A percentile compares a stretch with the other conserved stretches of the same genome.
Evolutionary conservation across 64 coral and sea anemone species (phyloP).

Genomic region (Stichodactyla mertensii): DNA sequence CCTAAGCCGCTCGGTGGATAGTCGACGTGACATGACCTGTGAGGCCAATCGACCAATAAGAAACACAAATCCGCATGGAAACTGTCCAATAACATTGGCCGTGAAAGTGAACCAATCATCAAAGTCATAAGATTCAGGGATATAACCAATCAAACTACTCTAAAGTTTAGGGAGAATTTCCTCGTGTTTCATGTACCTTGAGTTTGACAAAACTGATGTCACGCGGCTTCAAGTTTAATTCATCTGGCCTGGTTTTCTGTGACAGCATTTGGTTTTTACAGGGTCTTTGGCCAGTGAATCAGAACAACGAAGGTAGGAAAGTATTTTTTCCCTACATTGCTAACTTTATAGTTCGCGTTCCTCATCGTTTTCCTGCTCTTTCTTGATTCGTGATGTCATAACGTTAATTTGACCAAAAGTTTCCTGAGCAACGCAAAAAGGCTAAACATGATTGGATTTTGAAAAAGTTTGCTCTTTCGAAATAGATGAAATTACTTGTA

Average conservation of each 20-base stretch:
- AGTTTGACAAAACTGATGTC: not conserved
- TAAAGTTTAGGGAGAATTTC: not conserved
- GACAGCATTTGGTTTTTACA: too few relatives aligned
- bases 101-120: not conserved
- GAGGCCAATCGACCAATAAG: not conserved
- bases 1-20: not conserved
- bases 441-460: too few relatives aligned
- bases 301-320: not conserved
- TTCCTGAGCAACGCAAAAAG: too few relatives aligned
- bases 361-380: too few relatives aligned
- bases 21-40: not conserved
- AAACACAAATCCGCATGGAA: not conserved
- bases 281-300: not conserved
- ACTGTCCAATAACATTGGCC: not conserved
- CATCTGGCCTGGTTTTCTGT: too few relatives aligned
- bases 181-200: not conserved
- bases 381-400: too few relatives aligned
- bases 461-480: too few relatives aligned
- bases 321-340: not conserved
- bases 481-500: too few relatives aligned
- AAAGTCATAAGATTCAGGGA: not conserved
- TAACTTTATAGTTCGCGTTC: too few relatives aligned
- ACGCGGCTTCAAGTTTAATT: not conserved
- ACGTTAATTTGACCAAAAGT: too few relatives aligned
- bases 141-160: not conserved